Evolutionary conservation across 2,888 invertebrate species (phyloP).

Genomic region (Dicranocentrus wangi): DNA sequence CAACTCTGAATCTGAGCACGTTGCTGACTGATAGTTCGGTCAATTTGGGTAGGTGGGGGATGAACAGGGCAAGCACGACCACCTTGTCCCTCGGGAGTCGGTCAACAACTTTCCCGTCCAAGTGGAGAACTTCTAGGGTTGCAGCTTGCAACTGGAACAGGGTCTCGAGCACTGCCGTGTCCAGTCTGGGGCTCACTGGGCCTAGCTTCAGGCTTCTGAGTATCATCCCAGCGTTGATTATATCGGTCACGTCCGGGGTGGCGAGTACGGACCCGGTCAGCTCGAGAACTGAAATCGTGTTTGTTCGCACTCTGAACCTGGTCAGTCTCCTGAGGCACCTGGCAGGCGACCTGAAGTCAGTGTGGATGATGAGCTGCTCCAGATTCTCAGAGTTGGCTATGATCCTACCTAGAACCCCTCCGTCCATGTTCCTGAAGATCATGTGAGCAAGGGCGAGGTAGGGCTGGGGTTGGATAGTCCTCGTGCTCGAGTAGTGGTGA

Average conservation of each 20-base stretch:
- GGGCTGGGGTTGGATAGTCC: not conserved
- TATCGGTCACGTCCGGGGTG: too few species aligned
- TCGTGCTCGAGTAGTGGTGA: slow-evolving; percentile 13
- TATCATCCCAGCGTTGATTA: too few species aligned
- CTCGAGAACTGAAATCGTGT: too few species aligned
- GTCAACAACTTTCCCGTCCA: not conserved
- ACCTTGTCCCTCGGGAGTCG: not conserved
- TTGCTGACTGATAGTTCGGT: not conserved
- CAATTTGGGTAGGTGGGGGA: not conserved
- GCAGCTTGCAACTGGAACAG: not conserved
- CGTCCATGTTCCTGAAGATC: slow-evolving; percentile 14
- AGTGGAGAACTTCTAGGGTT: not conserved
- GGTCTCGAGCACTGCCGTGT: not conserved
- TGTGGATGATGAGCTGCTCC: not conserved
- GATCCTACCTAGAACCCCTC: not conserved
- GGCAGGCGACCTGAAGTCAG: not conserved
- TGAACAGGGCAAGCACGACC: not conserved
- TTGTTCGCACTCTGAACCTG: too few species aligned
- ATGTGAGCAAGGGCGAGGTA: not conserved
- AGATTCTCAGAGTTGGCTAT: not conserved
- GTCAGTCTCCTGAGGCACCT: not conserved
- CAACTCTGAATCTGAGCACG: not conserved
- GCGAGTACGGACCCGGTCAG: not conserved
- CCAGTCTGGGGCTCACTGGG: not conserved
- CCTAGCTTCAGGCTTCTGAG: not conserved